phyloP scores from a whole-genome alignment of 2,797 vertebrate genomes.

The Sebastes trivittatus region DNA sequence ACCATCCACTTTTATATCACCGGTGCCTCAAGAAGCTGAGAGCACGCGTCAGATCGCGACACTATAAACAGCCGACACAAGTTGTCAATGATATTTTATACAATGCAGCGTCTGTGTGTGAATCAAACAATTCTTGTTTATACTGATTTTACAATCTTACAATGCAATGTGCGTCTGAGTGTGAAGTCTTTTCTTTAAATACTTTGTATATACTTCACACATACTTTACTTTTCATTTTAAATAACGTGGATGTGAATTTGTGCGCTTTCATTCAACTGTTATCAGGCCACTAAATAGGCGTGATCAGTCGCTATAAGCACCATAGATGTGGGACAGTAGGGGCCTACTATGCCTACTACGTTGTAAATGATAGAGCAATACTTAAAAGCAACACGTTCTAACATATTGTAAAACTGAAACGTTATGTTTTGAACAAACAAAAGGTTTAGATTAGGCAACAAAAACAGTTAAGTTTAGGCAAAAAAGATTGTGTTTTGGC shows the following conservation, averaged over 20 bases:
- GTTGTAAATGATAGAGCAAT: too few relatives aligned
- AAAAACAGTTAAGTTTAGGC: too few relatives aligned
- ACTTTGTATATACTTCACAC: constrained; percentile 48
- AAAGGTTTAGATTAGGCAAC: too few relatives aligned
- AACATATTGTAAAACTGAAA: too few relatives aligned
- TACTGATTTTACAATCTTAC: constrained; percentile 50
- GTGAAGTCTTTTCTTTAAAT: constrained; percentile 25
- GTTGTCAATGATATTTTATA: constrained; percentile 40
- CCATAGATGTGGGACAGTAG: too few relatives aligned
- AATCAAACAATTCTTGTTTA: constrained; percentile 41
- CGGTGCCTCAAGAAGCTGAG: constrained; percentile 45
- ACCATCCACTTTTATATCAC: constrained; percentile 70
- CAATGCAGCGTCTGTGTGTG: constrained; percentile 19
- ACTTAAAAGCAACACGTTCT: too few relatives aligned
- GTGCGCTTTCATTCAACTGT: constrained; percentile 1
- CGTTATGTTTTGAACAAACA: too few relatives aligned
- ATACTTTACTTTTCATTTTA: constrained; percentile 29
- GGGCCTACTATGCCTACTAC: too few relatives aligned
- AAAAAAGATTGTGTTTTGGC: too few relatives aligned
- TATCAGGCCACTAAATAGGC: too few relatives aligned
- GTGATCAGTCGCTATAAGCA: rapidly evolving
- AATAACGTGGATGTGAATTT: constrained; percentile 70
- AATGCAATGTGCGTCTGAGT: constrained; percentile 31
- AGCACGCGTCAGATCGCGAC: constrained; percentile 44
- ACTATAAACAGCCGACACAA: constrained; percentile 36